Base-by-base conservation (phyloP, 2,113 vertebrate species). In the Channa maculata region DNA sequence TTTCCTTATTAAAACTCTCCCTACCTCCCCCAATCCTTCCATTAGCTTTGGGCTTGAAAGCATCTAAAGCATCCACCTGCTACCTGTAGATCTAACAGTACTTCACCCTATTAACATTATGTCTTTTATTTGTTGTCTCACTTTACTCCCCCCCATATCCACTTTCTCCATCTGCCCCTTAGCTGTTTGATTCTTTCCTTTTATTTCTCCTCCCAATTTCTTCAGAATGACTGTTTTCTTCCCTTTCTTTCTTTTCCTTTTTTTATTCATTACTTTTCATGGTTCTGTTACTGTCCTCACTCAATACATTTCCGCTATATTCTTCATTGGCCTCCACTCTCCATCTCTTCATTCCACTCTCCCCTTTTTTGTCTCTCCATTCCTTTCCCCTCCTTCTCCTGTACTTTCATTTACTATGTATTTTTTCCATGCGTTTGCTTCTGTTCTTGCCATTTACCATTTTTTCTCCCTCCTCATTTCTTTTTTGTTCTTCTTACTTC, bases 31-130 rank as follows among this genome's bases (percentile, higher is more conserved):
- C 24, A 38, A 38, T 52, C 54, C 46, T 15, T 77, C 72, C 70
- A 74, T 83, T 77, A 80, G 70, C 68, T 75, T 7, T 44, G 50
- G 55, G 51, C 60, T 61, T 73, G 63, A 70, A 77, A 77, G 73
- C 70, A 55, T 75, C 24, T 44, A 49, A 69, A 51, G 52, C 66
- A 62, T 72, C 70, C 77, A 66, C 65, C 65, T 71, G 78, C 59
- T 83, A 54, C 79, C 83, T 69, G 38, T 49, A 24, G 6, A 46
- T 24, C 33, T 57, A 83, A 71, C 60, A 51, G 39, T 54, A 45
- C 65, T 60, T 12, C 49, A 65, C 68, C 53, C 37, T 65, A 70
- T 66, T 81, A 69, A 36, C 62, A 61, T 68, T 24, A 24, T 24
- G 24, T 24, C 24, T 24, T 24, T 24, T 24, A 24, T 24, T 24